Evolutionary conservation across 2,888 invertebrate genomes (phyloP).

Genomic region (Prosopocoilus inquinatus): DNA sequence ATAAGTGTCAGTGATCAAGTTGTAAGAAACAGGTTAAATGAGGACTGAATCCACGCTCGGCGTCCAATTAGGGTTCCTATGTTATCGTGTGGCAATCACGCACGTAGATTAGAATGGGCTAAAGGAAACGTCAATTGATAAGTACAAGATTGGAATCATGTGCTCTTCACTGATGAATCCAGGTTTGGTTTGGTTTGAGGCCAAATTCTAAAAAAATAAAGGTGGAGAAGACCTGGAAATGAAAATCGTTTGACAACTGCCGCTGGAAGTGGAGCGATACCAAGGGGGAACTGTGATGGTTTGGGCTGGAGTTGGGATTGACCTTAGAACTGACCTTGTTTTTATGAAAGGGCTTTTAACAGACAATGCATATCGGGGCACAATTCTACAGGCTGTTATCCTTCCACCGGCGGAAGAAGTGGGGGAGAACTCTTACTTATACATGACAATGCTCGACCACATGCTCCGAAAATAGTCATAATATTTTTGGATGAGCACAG

Average conservation of each 20-base stretch:
- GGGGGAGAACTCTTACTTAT: conserved; percentile 20
- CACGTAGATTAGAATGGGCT: conserved; percentile 1
- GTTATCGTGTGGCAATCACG: conserved; percentile 1
- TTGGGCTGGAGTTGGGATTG: conserved; percentile 2
- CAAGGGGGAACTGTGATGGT: conserved; percentile 2
- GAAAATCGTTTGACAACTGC: conserved; percentile 2
- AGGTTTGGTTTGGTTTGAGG: background rate
- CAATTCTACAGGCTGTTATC: conserved; percentile 4
- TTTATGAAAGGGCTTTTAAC: conserved; percentile 13
- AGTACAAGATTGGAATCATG: conserved; percentile 2
- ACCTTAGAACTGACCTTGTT: background rate
- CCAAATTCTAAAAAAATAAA: conserved; percentile 2
- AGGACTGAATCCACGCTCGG: conserved; percentile 1
- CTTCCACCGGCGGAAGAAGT: background rate
- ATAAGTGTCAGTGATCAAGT: too few species aligned
- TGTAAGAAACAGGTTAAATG: too few species aligned
- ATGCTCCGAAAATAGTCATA: conserved; percentile 5
- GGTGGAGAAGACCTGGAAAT: conserved; percentile 4
- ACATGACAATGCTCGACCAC: conserved; percentile 24
- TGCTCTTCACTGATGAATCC: background rate
- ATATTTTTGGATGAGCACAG: background rate
- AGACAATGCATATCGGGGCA: conserved; percentile 13
- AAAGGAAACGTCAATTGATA: background rate
- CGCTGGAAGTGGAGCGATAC: background rate
- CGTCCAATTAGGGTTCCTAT: background rate